Conservation (phyloP, 2,113 vertebrate species). For the Amia ocellicauda region DNA sequence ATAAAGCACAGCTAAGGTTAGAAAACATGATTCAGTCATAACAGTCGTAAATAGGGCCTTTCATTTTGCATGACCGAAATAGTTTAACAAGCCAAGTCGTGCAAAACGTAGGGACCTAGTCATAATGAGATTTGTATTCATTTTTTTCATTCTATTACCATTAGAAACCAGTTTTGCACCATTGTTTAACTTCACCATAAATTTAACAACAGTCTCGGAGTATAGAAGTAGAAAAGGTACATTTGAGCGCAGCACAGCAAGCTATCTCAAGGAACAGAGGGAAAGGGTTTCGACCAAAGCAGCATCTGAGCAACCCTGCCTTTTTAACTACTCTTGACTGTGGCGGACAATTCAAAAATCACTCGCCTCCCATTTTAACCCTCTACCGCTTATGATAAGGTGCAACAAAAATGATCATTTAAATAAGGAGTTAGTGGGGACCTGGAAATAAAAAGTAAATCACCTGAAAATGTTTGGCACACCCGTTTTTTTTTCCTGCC, state of each 20-base stretch:
- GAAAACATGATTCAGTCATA: neutral
- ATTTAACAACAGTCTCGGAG: neutral
- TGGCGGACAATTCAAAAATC: neutral
- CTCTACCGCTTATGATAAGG: slow-evolving; percentile 36
- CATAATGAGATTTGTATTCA: too few relatives aligned
- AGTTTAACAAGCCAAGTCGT: too few relatives aligned
- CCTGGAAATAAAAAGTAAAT: slow-evolving; percentile 38
- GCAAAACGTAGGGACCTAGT: too few relatives aligned
- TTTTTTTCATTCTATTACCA: too few relatives aligned
- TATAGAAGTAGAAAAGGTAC: neutral
- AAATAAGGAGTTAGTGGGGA: slow-evolving; percentile 33
- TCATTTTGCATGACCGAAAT: too few relatives aligned
- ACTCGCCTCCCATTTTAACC: slow-evolving; percentile 30
- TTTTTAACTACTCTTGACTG: neutral
- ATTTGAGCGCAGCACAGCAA: neutral
- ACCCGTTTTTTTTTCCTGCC: slow-evolving; percentile 44
- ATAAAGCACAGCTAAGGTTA: slow-evolving; percentile 16
- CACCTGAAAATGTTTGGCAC: slow-evolving; percentile 49
- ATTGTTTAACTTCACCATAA: neutral
- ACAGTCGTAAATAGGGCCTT: neutral
- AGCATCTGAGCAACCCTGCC: neutral
- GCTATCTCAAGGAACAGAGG: neutral
- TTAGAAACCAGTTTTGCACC: neutral
- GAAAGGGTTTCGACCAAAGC: neutral
- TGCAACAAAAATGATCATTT: slow-evolving; percentile 22